phyloP scores from a whole-genome alignment of 2,888 invertebrate genomes.

The Phrixothrix hirtus region DNA sequence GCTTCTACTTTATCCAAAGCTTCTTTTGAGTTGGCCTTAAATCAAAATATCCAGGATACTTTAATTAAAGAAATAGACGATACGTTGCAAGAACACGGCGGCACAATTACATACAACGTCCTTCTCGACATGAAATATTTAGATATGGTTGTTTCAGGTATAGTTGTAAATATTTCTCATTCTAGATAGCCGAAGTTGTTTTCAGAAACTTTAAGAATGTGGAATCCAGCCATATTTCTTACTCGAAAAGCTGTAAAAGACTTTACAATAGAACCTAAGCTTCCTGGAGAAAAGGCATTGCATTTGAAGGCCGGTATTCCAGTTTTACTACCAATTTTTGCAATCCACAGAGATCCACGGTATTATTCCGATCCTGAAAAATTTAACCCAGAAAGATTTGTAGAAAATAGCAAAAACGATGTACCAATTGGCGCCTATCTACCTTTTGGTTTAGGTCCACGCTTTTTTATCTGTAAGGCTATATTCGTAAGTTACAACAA shows the following conservation, averaged over 20 bases:
- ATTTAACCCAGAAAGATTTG: slow-evolving; percentile 1
- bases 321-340: background rate
- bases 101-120: too few species aligned
- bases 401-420: background rate
- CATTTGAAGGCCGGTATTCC: too few species aligned
- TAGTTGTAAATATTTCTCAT: slow-evolving; percentile 36
- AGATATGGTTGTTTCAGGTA: too few species aligned
- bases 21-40: slow-evolving; percentile 62
- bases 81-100: too few species aligned
- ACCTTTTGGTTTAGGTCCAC: background rate
- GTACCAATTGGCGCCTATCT: background rate
- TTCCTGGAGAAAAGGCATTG: too few species aligned
- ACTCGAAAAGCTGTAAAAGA: too few species aligned
- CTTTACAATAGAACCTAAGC: too few species aligned
- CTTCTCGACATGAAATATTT: too few species aligned
- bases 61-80: slow-evolving; percentile 58
- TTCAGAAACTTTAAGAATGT: too few species aligned
- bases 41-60: slow-evolving; percentile 62
- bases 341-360: too few species aligned
- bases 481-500: background rate
- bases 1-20: slow-evolving; percentile 58
- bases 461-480: background rate
- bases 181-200: slow-evolving; percentile 54
- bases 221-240: background rate
- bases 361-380: background rate